These are phyloP conservation scores for Typhlichthys subterraneus DNA, from an alignment of 2,797 vertebrate species.

Conservation along the genomic window DNA sequence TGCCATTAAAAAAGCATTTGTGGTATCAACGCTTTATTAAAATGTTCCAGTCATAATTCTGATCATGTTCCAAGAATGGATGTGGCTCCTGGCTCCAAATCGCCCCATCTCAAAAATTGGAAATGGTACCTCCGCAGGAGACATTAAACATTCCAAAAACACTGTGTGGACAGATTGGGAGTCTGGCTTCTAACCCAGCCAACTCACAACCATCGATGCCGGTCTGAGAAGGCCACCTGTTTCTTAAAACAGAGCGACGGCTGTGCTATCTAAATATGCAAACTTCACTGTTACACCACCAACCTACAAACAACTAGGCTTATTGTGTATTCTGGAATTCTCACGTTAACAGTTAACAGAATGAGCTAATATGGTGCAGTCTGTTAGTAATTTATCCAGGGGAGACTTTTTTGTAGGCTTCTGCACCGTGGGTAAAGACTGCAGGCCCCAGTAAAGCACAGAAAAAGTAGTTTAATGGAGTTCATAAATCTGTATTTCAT, in stretches of 20 bases:
- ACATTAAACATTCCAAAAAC: constrained; percentile 60
- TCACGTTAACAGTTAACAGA: constrained; percentile 41
- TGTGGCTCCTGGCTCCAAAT: constrained; percentile 52
- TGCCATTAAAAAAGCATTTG: constrained; percentile 47
- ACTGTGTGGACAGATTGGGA: constrained; percentile 73
- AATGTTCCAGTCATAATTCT: constrained; percentile 60
- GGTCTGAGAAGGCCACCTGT: constrained; percentile 71
- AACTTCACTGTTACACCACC: constrained; percentile 32
- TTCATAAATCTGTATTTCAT: constrained; percentile 81
- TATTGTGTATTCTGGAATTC: constrained; percentile 40
- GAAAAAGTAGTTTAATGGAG: constrained; percentile 80
- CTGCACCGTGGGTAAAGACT: constrained; percentile 69
- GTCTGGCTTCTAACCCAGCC: constrained; percentile 64
- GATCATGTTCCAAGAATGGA: constrained; percentile 61
- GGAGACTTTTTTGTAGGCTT: constrained; percentile 44
- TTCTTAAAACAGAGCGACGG: constrained; percentile 60
- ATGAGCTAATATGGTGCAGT: constrained; percentile 50
- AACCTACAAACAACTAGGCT: constrained; percentile 44
- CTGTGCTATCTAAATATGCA: constrained; percentile 39
- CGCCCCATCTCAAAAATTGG: constrained; percentile 59
- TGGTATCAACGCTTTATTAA: constrained; percentile 47
- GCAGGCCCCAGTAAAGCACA: constrained; percentile 75
- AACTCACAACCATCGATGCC: constrained; percentile 53
- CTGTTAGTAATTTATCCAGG: constrained; percentile 72
- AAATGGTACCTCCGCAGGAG: constrained; percentile 68